Evolutionary conservation across 2,888 invertebrate genomes (phyloP).

Genomic region (Cotesia congregata): DNA sequence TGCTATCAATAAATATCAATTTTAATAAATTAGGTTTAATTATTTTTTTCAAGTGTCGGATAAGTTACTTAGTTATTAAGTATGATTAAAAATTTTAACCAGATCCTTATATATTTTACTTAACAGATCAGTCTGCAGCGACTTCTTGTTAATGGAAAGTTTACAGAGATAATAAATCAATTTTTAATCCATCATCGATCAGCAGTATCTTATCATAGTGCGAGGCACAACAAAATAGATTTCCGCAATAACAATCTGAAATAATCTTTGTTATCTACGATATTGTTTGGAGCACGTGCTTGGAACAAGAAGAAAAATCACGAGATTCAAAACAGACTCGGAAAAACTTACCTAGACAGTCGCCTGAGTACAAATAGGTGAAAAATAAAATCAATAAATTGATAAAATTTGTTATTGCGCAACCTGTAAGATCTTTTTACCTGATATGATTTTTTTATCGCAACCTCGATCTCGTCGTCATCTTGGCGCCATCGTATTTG

Average conservation of each 20-base stretch:
- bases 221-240: neutral
- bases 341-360: constrained; percentile 52
- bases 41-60: neutral
- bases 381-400: constrained; percentile 59
- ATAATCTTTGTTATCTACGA: neutral
- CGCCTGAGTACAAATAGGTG: constrained; percentile 50
- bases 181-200: neutral
- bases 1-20: neutral
- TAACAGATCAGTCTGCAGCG: neutral
- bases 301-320: constrained; percentile 45
- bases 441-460: constrained; percentile 34
- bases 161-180: neutral
- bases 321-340: constrained; percentile 1
- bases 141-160: neutral
- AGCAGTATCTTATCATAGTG: neutral
- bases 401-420: constrained; percentile 49
- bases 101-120: neutral
- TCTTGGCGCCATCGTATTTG: constrained; percentile 20
- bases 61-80: neutral
- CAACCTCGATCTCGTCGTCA: constrained; percentile 23
- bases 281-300: neutral
- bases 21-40: neutral
- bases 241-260: neutral
- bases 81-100: neutral
- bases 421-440: constrained; percentile 38